Conservation (phyloP, 1,140 invertebrate species). For the Hydropsyche tenuis region DNA sequence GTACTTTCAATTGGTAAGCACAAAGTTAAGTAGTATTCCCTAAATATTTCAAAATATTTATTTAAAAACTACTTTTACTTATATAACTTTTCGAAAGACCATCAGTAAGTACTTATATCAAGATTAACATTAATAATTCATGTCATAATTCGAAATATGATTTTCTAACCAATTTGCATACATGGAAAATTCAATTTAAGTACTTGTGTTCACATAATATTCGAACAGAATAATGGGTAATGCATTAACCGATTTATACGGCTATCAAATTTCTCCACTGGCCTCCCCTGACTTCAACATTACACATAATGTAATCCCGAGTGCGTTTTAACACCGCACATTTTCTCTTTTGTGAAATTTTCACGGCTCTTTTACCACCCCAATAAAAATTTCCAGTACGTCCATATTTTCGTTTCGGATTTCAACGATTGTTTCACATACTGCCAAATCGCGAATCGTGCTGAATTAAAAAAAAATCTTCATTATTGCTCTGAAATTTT, state of each 20-base stretch:
- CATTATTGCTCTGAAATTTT: no score
- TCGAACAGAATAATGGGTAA: neutral
- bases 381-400: neutral
- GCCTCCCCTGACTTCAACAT: neutral
- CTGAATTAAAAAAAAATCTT: no score
- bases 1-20: no score
- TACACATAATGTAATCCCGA: neutral
- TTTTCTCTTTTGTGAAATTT: neutral
- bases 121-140: neutral
- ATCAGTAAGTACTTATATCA: neutral
- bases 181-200: neutral
- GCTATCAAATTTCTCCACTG: conserved; percentile 13
- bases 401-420: neutral
- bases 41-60: no score
- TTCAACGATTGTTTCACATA: no score
- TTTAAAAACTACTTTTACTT: no score
- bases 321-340: conserved; percentile 12
- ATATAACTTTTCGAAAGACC: no score
- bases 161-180: neutral
- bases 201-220: neutral
- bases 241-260: conserved; percentile 21
- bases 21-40: no score
- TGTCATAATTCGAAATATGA: neutral
- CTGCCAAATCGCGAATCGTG: no score
- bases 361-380: neutral